Percentiles rank a stretch among this genome's conserved stretches.
These are phyloP conservation scores for Lamproptera curius DNA, from an alignment of 2,888 invertebrate genomes.

Conservation along the genomic window DNA sequence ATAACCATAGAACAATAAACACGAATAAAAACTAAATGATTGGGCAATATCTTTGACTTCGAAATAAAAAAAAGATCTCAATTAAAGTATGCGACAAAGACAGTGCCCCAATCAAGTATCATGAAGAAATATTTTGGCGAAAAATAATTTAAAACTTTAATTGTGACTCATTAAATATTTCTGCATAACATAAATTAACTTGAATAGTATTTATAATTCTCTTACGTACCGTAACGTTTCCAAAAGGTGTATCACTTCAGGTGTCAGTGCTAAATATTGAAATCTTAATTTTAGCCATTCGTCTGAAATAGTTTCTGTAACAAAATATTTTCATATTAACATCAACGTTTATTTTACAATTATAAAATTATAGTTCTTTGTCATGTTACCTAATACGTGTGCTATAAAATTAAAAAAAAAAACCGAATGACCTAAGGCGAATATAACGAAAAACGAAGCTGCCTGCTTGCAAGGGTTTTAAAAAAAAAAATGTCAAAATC, in stretches of 20 bases:
- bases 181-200: slow-evolving; percentile 58
- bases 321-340: too few species aligned
- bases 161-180: slow-evolving; percentile 51
- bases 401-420: too few species aligned
- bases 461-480: too few species aligned
- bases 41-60: slow-evolving; percentile 26
- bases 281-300: slow-evolving; percentile 90
- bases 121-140: slow-evolving; percentile 65
- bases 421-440: too few species aligned
- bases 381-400: too few species aligned
- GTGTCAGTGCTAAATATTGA: slow-evolving; percentile 83
- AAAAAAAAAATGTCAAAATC: too few species aligned
- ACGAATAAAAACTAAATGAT: slow-evolving; percentile 14
- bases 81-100: slow-evolving; percentile 30
- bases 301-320: slow-evolving; percentile 83
- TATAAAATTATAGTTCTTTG: too few species aligned
- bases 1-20: slow-evolving; percentile 27
- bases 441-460: too few species aligned
- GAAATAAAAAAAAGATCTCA: slow-evolving; percentile 5
- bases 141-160: slow-evolving; percentile 4
- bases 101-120: slow-evolving; percentile 43
- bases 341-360: too few species aligned
- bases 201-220: slow-evolving; percentile 28
- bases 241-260: slow-evolving; percentile 84
- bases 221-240: slow-evolving; percentile 79